Evolutionary conservation across 2,888 invertebrate genomes (phyloP).

Genomic region (Phengaris arion): DNA sequence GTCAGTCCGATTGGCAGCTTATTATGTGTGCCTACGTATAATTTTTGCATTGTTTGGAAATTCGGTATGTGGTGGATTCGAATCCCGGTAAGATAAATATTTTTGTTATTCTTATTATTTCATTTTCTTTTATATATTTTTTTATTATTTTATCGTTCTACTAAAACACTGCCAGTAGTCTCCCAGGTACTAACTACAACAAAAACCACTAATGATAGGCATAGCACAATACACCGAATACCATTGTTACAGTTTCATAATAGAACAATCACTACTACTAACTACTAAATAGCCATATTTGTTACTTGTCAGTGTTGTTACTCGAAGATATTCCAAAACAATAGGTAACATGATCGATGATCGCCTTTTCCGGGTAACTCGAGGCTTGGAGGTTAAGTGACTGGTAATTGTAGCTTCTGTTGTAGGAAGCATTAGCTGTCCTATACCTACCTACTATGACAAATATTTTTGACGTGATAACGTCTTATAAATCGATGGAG

Average conservation of each 20-base stretch:
- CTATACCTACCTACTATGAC: no score
- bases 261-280: conserved; percentile 6
- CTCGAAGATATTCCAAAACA: conserved; percentile 7
- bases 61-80: no score
- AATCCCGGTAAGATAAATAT: no score
- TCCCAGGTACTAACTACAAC: not conserved
- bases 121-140: no score
- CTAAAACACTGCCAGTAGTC: no score
- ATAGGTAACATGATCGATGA: conserved; percentile 5
- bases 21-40: no score
- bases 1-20: no score
- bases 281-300: conserved; percentile 8
- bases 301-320: not conserved
- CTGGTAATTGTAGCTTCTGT: not conserved
- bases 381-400: not conserved
- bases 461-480: no score
- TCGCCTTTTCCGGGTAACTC: not conserved
- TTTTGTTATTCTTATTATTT: no score
- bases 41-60: no score
- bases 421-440: not conserved
- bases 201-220: not conserved
- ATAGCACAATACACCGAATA: not conserved
- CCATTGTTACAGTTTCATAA: conserved; percentile 17
- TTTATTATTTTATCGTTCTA: no score
- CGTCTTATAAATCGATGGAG: no score